Base-by-base conservation (phyloP, 2,888 invertebrate genomes). In the Adineta ricciae region DNA sequence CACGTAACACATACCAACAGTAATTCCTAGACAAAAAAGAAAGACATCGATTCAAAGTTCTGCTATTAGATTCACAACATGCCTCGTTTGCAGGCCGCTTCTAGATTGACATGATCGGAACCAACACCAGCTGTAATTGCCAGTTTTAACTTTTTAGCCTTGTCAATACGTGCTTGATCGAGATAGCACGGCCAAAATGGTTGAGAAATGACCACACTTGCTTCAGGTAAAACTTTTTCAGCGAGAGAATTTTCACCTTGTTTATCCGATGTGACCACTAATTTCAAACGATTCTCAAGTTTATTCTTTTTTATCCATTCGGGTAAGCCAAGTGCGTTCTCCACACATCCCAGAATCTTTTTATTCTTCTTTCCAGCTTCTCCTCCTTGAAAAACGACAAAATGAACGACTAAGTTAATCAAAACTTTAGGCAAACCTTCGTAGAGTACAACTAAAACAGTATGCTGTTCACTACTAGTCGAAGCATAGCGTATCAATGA, bases 51-150 rank as follows among this genome's bases (percentile, higher is more conserved):
- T 16, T 64, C 32, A 46, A 46, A 46, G 11, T 46, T 46, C 46
- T 46, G 11, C 8, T 8, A 46, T 46, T 46, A 46, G 5, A 8
- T 46, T 8, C 11, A 8, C 11, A 11, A 8, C 46, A 8, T 78
- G n/a, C 78, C 78, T 41, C 41, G 41, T 78, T 78, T 78, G n/a
- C 78, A 78, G 0, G 78, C 78, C 3, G 78, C 78, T 78, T 78
- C 78, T n/a, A 78, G 41, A 41, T 78, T 78, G 16, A 78, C 78
- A 78, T 78, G 78, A 78, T 78, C 78, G 11, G 41, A 41, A 41
- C 78, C 78, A n/a, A 78, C 78, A 41, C 78, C 78, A n/a, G 78
- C 41, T 78, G 78, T 78, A 78, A 78, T 78, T 4, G 78, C 78
- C 41, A 78, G n/a, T 78, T 78, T 24, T 41, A 78, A n/a, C 1